Conservation (phyloP, 2,888 invertebrate genomes). For the Rapana venosa region DNA sequence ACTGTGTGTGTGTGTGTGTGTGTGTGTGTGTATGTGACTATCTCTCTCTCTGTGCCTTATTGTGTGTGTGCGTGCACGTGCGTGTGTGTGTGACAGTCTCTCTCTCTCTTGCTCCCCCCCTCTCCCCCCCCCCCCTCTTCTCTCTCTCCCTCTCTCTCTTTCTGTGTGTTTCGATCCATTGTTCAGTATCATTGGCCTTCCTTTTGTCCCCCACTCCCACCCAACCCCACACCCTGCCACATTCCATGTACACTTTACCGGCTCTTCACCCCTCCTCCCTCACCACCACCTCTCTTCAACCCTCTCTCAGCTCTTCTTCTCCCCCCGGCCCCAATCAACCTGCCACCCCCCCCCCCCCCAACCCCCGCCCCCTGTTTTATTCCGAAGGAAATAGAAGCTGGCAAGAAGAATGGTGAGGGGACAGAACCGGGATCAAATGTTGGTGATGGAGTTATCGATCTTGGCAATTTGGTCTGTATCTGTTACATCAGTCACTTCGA, state of each 20-base stretch:
- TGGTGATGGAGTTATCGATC: no score
- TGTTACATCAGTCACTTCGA: no score
- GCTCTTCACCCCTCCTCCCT: no score
- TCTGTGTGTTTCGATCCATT: background rate
- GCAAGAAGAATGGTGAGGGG: background rate
- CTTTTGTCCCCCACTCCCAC: no score
- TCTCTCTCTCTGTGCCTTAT: no score
- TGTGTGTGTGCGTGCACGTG: no score
- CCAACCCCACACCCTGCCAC: no score
- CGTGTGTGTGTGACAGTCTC: background rate
- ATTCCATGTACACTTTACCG: no score
- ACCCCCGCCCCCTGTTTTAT: background rate
- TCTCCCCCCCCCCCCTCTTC: background rate
- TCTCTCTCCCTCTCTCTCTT: background rate
- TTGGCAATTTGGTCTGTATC: no score
- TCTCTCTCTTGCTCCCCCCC: background rate
- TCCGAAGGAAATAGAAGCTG: background rate
- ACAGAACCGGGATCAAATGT: background rate
- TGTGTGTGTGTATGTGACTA: no score
- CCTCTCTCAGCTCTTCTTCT: background rate
- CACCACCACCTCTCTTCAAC: background rate
- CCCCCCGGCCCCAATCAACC: background rate
- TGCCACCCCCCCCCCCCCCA: background rate
- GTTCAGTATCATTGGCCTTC: no score
- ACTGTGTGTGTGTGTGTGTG: no score